Evolutionary conservation across 2,797 vertebrate species (phyloP).

Genomic region (Mus spretus): DNA sequence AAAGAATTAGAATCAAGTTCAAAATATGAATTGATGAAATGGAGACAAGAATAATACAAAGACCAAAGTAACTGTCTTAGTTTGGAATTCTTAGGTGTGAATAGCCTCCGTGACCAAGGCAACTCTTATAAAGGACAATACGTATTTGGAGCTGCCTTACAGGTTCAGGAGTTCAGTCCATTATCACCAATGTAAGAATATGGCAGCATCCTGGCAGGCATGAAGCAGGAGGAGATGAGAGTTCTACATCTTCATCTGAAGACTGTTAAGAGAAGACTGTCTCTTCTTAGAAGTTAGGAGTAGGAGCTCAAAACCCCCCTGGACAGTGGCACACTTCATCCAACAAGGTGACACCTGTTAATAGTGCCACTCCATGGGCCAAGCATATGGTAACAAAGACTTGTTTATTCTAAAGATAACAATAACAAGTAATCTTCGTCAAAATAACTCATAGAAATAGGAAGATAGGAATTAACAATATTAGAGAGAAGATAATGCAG

Average conservation of each 20-base stretch:
- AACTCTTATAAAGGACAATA: not conserved
- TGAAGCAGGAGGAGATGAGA: not conserved
- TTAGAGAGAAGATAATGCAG: not conserved
- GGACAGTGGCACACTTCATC: not conserved
- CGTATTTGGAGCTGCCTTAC: not conserved
- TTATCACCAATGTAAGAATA: not conserved
- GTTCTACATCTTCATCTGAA: not conserved
- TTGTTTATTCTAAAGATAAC: not conserved
- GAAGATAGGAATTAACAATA: not conserved
- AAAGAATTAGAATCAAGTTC: not conserved
- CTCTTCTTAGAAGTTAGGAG: not conserved
- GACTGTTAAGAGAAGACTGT: too few relatives aligned
- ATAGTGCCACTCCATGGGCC: not conserved
- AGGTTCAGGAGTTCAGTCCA: not conserved
- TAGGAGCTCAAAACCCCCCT: not conserved
- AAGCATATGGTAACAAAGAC: not conserved
- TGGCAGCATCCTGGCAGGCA: not conserved
- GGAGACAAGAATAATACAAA: not conserved
- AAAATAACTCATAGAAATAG: not conserved
- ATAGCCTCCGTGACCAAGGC: not conserved
- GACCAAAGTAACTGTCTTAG: not conserved
- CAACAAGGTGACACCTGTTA: not conserved
- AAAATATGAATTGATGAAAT: not conserved
- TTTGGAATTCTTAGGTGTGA: not conserved
- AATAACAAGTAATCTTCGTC: not conserved